phyloP scores from a whole-genome alignment of 2,888 invertebrate species.

The Leucophenga montana region DNA sequence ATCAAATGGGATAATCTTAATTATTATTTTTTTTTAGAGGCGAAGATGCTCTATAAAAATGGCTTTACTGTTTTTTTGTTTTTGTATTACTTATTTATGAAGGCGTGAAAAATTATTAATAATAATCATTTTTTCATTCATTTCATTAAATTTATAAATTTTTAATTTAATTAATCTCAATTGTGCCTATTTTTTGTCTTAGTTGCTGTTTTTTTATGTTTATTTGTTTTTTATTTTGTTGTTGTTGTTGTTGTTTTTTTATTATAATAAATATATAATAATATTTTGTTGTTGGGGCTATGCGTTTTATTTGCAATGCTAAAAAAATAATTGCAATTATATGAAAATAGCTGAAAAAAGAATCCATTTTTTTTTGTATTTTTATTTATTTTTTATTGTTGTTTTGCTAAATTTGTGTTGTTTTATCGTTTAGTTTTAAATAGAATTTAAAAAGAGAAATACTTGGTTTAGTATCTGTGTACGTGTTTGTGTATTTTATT shows the following conservation, averaged over 20 bases:
- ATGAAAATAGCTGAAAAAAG: slow-evolving; percentile 45
- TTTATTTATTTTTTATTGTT: slow-evolving; percentile 28
- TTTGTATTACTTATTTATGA: neutral
- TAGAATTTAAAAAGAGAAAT: neutral
- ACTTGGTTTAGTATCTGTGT: neutral
- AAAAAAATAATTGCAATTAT: slow-evolving; percentile 51
- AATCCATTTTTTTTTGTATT: slow-evolving; percentile 19
- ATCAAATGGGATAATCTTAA: neutral
- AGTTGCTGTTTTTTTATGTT: neutral
- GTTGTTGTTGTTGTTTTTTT: slow-evolving; percentile 8
- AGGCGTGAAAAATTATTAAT: slow-evolving; percentile 17
- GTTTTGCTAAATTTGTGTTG: slow-evolving; percentile 4
- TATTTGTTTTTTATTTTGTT: slow-evolving; percentile 9
- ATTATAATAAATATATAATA: slow-evolving; percentile 1
- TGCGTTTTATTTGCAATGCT: slow-evolving; percentile 41
- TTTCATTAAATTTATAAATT: neutral
- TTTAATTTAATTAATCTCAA: slow-evolving; percentile 21
- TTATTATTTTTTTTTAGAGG: too few species aligned
- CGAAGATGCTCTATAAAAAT: neutral
- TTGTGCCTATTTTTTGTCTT: slow-evolving; percentile 15
- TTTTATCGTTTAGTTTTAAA: slow-evolving; percentile 11
- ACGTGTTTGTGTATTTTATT: slow-evolving; percentile 1
- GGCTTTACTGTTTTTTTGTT: slow-evolving; percentile 8
- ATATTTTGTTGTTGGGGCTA: slow-evolving; percentile 9
- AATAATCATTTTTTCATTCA: slow-evolving; percentile 1